Conservation (phyloP, 2,888 invertebrate species). For the Calameuta filiformis region DNA sequence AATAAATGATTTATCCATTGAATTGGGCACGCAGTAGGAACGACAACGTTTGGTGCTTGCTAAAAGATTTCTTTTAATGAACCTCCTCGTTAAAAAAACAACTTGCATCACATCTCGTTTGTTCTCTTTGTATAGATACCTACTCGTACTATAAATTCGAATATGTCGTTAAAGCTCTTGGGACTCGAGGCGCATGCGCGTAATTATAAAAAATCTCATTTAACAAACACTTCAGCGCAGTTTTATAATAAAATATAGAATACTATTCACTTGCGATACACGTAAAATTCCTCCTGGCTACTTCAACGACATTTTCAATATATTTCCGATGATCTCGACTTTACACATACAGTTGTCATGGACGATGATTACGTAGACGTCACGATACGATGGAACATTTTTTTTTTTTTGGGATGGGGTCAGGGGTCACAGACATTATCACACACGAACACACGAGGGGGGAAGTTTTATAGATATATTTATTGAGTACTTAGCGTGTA, state of each 20-base stretch:
- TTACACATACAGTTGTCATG: not conserved
- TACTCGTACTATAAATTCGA: not conserved
- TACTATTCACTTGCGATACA: not conserved
- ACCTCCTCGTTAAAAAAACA: not conserved
- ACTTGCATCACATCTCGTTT: slow-evolving; percentile 22
- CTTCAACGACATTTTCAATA: not conserved
- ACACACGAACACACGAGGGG: slow-evolving; percentile 43
- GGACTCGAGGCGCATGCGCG: not conserved
- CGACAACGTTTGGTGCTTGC: not conserved
- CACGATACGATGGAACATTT: slow-evolving; percentile 45
- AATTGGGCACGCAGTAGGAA: not conserved
- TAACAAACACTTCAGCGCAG: too few relatives aligned
- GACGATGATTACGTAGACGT: slow-evolving; percentile 33
- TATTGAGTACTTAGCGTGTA: slow-evolving; percentile 66
- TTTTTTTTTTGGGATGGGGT: slow-evolving; percentile 15
- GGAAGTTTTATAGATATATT: slow-evolving; percentile 66
- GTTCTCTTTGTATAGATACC: not conserved
- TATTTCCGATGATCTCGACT: not conserved
- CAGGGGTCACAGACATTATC: slow-evolving; percentile 26
- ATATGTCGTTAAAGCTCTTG: not conserved
- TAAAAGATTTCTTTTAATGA: slow-evolving; percentile 16
- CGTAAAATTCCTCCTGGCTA: not conserved
- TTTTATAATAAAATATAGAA: not conserved
- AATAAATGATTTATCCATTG: not conserved
- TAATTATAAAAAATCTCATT: too few relatives aligned